Percentiles rank a stretch among this genome's conserved stretches.
Evolutionary conservation across 2,888 invertebrate species (phyloP).

Genomic region (Synergus umbraculus): DNA sequence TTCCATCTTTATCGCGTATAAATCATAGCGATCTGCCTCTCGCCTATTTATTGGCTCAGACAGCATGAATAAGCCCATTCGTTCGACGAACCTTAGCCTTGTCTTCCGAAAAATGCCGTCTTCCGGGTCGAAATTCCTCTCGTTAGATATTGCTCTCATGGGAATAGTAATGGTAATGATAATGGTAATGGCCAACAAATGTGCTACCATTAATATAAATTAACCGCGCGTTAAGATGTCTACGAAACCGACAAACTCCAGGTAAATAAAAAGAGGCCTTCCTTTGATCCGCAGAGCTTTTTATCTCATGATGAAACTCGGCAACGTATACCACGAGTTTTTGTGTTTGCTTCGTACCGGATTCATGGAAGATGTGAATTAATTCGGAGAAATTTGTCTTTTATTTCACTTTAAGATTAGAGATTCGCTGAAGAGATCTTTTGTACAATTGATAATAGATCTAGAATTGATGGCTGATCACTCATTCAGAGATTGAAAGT

Average conservation of each 20-base stretch:
- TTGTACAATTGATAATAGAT: background rate
- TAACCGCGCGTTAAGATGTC: background rate
- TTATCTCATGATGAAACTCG: constrained; percentile 2
- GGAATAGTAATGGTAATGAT: background rate
- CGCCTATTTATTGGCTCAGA: constrained; percentile 30
- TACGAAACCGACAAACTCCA: background rate
- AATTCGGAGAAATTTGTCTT: background rate
- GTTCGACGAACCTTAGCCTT: constrained; percentile 8
- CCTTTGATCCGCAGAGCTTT: background rate
- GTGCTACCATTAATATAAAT: constrained; percentile 5
- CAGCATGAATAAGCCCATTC: constrained; percentile 25
- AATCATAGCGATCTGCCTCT: constrained; percentile 28
- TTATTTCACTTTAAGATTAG: background rate
- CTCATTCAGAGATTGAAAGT: background rate
- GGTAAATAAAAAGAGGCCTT: background rate
- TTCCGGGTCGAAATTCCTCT: constrained; percentile 25
- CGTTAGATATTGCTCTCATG: background rate
- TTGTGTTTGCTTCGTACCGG: constrained; percentile 47
- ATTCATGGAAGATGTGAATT: background rate
- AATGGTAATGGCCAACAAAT: background rate
- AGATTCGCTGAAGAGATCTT: background rate
- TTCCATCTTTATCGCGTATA: constrained; percentile 26
- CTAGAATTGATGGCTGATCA: background rate
- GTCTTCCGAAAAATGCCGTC: background rate
- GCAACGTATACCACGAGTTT: constrained; percentile 47